Conservation (phyloP, 1,140 invertebrate species). For the Drosophila sturtevanti region DNA sequence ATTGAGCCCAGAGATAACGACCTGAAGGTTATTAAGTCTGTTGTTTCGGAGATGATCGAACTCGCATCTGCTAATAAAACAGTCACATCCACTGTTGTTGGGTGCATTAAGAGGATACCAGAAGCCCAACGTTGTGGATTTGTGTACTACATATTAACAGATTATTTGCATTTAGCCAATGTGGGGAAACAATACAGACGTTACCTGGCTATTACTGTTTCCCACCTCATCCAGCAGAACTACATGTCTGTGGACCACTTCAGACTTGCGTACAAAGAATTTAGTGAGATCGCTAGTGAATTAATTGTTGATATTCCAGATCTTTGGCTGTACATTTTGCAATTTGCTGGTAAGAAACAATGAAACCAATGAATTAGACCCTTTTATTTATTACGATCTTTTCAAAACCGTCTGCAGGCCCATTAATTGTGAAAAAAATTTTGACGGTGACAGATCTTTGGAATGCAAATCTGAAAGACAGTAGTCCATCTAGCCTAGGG, state of each 20-base stretch:
- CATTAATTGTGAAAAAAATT: slow-evolving; percentile 83
- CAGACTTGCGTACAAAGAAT: slow-evolving; percentile 83
- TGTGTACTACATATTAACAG: slow-evolving; percentile 70
- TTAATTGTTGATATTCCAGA: slow-evolving; percentile 90
- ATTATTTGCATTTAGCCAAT: slow-evolving; percentile 82
- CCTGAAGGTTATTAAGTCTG: slow-evolving; percentile 61
- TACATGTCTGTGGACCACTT: slow-evolving; percentile 81
- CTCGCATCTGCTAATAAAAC: slow-evolving; percentile 34
- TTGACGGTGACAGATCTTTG: slow-evolving; percentile 83
- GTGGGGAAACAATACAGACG: slow-evolving; percentile 76
- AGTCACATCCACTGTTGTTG: slow-evolving; percentile 30
- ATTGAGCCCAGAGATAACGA: slow-evolving; percentile 48
- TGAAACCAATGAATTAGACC: not conserved
- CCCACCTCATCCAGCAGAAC: slow-evolving; percentile 76
- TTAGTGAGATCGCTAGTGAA: slow-evolving; percentile 86
- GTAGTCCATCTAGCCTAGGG: slow-evolving; percentile 60
- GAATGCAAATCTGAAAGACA: slow-evolving; percentile 81
- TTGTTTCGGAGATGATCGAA: slow-evolving; percentile 75
- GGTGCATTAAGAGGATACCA: slow-evolving; percentile 59
- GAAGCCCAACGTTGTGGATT: slow-evolving; percentile 63
- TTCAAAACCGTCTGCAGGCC: slow-evolving; percentile 78
- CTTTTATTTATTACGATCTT: not conserved
- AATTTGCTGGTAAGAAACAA: slow-evolving; percentile 85
- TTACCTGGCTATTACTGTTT: slow-evolving; percentile 79
- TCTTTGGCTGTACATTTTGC: slow-evolving; percentile 87